Evolutionary conservation across 2,113 vertebrate species (phyloP), one percentile per base, ranked within the genome.

Genomic region (Clarias gariepinus): DNA sequence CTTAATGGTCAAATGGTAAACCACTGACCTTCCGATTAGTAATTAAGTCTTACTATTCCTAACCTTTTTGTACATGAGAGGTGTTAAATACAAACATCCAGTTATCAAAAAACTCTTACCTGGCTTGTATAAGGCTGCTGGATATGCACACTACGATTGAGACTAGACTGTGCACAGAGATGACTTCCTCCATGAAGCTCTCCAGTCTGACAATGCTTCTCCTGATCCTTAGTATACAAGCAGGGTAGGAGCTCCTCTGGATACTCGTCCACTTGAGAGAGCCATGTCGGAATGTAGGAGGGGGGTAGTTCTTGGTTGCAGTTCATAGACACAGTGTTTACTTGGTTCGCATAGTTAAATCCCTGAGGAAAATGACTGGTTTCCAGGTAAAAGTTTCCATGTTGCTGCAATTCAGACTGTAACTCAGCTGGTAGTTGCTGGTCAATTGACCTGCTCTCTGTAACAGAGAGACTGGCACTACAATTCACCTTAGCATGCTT

Each of bases 401-500:
- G 76, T 1, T 91, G 95, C 30, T 87, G 94, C 68, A 93, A 93
- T 0, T 92, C 89, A 68, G 91, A 91, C 84, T 93, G 93, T 23
- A 88, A 80, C 15, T 64, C 63, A 30, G 82, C 30, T 79, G 89
- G 83, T 18, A 86, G 41, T 85, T 92, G 94, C 0, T 93, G 92
- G 93, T 87, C 85, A 91, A 78, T 1, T 87, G 30, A 0, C 74
- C 85, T 81, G 78, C 84, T 47, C 93, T 55, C 53, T 83, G 71
- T 87, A 86, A 93, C 95, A 94, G 95, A 64, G 63, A 61, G 0
- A 93, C 86, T 78, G 92, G 93, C 86, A 91, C 94, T 87, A 52
- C 92, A 87, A 53, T 94, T 94, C 73, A 96, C 95, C 90, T 96
- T 95, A 94, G 95, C 93, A 19, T 95, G 94, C 83, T 94, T 93